A percentile compares a stretch with the other conserved stretches of the same genome.
Evolutionary conservation across 2,888 invertebrate genomes (phyloP).

Genomic region (Parnassius mnemosyne): DNA sequence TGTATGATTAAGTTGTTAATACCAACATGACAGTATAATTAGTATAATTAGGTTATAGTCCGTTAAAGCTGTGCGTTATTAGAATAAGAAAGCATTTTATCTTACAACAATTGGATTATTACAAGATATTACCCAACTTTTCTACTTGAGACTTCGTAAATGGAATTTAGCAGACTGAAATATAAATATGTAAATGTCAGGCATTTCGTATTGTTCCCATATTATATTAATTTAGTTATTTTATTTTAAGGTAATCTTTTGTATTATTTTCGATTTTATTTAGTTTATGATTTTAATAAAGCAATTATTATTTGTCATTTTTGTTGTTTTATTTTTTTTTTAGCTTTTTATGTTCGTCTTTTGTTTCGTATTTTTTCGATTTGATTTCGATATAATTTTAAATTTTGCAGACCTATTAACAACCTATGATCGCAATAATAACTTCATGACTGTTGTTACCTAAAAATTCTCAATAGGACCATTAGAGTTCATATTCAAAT

Average conservation of each 20-base stretch:
- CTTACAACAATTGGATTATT: slow-evolving; percentile 2
- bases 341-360: slow-evolving; percentile 25
- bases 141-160: slow-evolving; percentile 7
- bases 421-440: too few relatives aligned
- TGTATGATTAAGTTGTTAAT: slow-evolving; percentile 16
- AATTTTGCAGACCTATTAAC: too few relatives aligned
- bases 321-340: slow-evolving; percentile 42
- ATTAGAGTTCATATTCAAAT: too few relatives aligned
- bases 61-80: slow-evolving; percentile 7
- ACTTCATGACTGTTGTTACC: too few relatives aligned
- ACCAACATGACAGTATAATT: slow-evolving; percentile 38
- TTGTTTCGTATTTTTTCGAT: slow-evolving; percentile 24
- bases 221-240: slow-evolving; percentile 27
- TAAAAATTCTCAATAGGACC: too few relatives aligned
- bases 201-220: slow-evolving; percentile 10
- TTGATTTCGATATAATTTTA: neutral
- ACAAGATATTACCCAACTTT: neutral
- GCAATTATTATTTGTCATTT: slow-evolving; percentile 41
- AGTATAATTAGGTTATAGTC: slow-evolving; percentile 6
- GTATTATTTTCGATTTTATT: slow-evolving; percentile 51
- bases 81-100: neutral
- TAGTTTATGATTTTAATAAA: slow-evolving; percentile 42
- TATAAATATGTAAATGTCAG: slow-evolving; percentile 7
- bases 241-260: slow-evolving; percentile 39
- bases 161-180: slow-evolving; percentile 13